Base-by-base conservation (phyloP, 2,888 invertebrate species). In the Drosophila ezoana region DNA sequence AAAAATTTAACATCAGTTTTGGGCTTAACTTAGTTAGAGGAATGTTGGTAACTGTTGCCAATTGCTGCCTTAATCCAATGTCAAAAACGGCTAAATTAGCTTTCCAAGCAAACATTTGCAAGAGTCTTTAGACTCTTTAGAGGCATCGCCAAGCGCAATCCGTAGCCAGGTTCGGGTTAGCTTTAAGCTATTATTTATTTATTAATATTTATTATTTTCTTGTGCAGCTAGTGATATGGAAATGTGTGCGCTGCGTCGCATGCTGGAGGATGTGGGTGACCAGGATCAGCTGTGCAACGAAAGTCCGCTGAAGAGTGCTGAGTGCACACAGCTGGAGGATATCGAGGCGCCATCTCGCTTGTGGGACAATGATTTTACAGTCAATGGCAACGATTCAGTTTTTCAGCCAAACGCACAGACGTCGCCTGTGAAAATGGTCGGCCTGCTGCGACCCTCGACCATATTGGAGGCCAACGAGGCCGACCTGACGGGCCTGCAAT, bases 391-490 rank as follows among this genome's bases (percentile, higher is more conserved):
- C 11, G 79, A 76, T 13, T 62, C 76, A 0, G 13, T 18, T 0
- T 45, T 52, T 23, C 58, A 57, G 13, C 38, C 76, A 0, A 59
- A 68, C 1, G 43, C 76, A 3, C 87, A 87, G 38, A 87, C 89
- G 3, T 92, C 92, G 1, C 92, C 92, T 0, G 89, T 91, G 0
- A 92, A 92, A 75, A 90, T 91, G 89, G 89, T 92, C 0, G 92
- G 92, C 0, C 64, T 91, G 3, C 16, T 92, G 52, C 89, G 92
- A 1, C 92, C 92, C 5, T 92, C 92, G 0, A 92, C 92, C 23
- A 92, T 92, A 35, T 61, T 92, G 16, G 92, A 92, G 61, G 90
- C 90, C 49, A 80, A 64, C 37, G 86, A 81, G n/a, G 82, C 83
- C 20, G 86, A 87, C 11, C 38, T 77, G 0, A 48, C 73, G 0